phyloP scores from a whole-genome alignment of 2,797 vertebrate genomes.

The Pterois miles region DNA sequence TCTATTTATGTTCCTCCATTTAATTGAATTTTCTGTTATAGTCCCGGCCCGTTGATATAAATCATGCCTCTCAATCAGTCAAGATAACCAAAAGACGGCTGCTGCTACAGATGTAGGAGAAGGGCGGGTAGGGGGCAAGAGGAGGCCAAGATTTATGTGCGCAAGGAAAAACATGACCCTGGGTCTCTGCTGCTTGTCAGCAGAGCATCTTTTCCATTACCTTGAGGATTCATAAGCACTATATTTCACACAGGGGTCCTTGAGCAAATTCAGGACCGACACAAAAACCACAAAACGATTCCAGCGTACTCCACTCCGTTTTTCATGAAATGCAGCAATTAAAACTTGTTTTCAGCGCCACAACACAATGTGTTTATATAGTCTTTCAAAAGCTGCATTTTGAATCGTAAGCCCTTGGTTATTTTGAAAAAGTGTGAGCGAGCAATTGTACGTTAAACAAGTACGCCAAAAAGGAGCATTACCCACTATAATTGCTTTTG shows the following conservation, averaged over 20 bases:
- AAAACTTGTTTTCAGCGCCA: constrained; percentile 1
- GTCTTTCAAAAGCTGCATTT: neutral
- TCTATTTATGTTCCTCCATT: constrained; percentile 73
- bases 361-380: neutral
- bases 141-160: constrained; percentile 75
- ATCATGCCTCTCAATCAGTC: constrained; percentile 75
- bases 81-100: constrained; percentile 67
- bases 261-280: constrained; percentile 52
- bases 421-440: neutral
- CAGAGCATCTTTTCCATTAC: constrained; percentile 76
- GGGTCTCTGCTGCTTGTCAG: constrained; percentile 69
- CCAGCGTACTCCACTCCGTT: neutral
- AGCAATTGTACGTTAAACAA: neutral
- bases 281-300: constrained; percentile 46
- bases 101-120: constrained; percentile 61
- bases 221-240: constrained; percentile 67
- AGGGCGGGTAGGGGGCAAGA: constrained; percentile 63
- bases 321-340: constrained; percentile 25
- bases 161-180: constrained; percentile 72
- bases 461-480: neutral
- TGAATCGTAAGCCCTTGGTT: neutral
- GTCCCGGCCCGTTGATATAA: constrained; percentile 58
- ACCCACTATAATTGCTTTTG: neutral
- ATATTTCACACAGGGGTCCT: constrained; percentile 73
- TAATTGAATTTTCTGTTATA: constrained; percentile 79